A percentile compares a stretch with the other conserved stretches of the same genome.
Conservation (phyloP, 2,888 invertebrate genomes). For the Biston stratarius region DNA sequence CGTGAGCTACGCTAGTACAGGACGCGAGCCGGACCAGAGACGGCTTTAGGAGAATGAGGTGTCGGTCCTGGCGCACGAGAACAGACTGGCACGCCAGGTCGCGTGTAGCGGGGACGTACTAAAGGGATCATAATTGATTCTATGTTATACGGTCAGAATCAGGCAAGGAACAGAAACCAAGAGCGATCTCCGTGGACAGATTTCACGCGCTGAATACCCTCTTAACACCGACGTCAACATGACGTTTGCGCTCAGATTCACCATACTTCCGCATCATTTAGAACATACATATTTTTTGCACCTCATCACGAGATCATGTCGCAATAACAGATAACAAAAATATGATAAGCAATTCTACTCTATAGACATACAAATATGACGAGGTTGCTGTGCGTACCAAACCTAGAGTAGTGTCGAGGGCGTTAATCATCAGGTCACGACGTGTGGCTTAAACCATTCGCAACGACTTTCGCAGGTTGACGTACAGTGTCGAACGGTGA, state of each 20-base stretch:
- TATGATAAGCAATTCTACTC: background rate
- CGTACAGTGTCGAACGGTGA: background rate
- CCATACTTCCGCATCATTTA: no score
- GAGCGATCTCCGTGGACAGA: no score
- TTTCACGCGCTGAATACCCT: no score
- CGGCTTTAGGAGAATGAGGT: background rate
- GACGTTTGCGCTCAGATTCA: no score
- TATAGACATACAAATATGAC: conserved; percentile 2
- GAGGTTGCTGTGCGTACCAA: background rate
- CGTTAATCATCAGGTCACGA: conserved; percentile 4
- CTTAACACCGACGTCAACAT: no score
- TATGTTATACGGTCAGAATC: no score
- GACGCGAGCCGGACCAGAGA: background rate
- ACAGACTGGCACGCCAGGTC: background rate
- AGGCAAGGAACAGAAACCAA: no score
- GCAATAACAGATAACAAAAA: background rate
- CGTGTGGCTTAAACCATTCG: background rate
- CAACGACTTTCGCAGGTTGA: background rate
- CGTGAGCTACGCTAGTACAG: background rate
- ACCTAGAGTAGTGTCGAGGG: background rate
- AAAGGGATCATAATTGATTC: no score
- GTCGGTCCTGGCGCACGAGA: no score
- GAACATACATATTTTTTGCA: background rate
- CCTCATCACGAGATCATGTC: background rate
- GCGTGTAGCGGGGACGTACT: no score